Percentiles rank a stretch among this genome's conserved stretches.
Evolutionary conservation across 2,113 vertebrate species (phyloP).

Genomic region (Chunga burmeisteri): DNA sequence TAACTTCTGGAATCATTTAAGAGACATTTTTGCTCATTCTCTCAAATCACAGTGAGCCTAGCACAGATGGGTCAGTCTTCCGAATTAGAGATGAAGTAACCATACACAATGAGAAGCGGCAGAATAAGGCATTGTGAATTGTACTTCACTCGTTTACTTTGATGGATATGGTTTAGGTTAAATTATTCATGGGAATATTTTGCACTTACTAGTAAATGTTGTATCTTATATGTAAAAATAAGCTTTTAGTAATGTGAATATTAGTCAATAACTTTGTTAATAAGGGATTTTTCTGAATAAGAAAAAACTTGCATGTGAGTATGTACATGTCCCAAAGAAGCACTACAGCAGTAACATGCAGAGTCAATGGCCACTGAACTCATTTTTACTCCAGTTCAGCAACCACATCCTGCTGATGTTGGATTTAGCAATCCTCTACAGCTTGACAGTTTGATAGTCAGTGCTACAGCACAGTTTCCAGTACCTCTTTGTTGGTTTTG

Average conservation of each 20-base stretch:
- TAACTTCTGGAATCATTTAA: neutral
- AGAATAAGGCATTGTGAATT: neutral
- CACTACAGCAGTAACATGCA: neutral
- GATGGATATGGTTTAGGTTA: neutral
- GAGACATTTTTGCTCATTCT: neutral
- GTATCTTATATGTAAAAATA: neutral
- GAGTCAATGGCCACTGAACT: rapidly evolving
- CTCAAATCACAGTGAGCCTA: neutral
- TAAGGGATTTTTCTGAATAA: neutral
- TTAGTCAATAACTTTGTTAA: neutral
- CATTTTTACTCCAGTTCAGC: neutral
- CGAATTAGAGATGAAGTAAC: neutral
- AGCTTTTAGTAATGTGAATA: neutral
- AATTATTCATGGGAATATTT: neutral
- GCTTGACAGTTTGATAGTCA: neutral
- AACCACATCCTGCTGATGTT: rapidly evolving
- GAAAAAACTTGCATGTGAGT: neutral
- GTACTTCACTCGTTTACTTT: neutral
- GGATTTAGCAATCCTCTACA: neutral
- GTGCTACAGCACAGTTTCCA: neutral
- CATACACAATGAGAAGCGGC: neutral
- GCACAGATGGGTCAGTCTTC: neutral
- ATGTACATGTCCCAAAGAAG: neutral
- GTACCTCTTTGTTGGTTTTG: neutral
- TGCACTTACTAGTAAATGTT: neutral